Percentiles rank a stretch among this genome's conserved stretches.
These are phyloP conservation scores for Nomada fucata DNA, from an alignment of 2,888 invertebrate genomes.

Conservation along the genomic window DNA sequence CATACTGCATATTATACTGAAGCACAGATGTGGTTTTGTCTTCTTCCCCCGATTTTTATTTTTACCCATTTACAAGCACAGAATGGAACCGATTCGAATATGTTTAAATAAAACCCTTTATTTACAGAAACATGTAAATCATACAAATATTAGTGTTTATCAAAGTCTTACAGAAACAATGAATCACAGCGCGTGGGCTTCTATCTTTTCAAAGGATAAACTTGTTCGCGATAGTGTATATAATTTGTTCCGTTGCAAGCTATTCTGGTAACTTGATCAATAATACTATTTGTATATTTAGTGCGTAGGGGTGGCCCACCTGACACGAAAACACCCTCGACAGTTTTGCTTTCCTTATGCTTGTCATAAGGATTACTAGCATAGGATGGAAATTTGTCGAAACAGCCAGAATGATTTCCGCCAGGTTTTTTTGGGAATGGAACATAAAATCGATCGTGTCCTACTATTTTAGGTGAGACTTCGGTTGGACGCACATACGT, in stretches of 20 bases:
- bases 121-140: too few relatives aligned
- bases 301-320: conserved; percentile 69
- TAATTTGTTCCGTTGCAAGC: conserved; percentile 78
- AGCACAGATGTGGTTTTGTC: too few relatives aligned
- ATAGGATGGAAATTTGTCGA: conserved; percentile 81
- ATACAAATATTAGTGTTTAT: neutral
- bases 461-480: conserved; percentile 37
- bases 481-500: conserved; percentile 72
- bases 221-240: conserved; percentile 70
- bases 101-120: neutral
- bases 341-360: conserved; percentile 19
- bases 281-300: conserved; percentile 77
- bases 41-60: too few relatives aligned
- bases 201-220: conserved; percentile 67
- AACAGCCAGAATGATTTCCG: conserved; percentile 83
- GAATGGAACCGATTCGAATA: too few relatives aligned
- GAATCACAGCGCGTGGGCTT: neutral
- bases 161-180: neutral
- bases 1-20: too few relatives aligned
- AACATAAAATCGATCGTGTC: conserved; percentile 66
- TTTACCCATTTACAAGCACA: too few relatives aligned
- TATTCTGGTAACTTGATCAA: conserved; percentile 75
- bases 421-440: conserved; percentile 79
- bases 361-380: conserved; percentile 70
- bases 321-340: conserved; percentile 44